A percentile compares a stretch with the other conserved stretches of the same genome.
phyloP scores from a whole-genome alignment of 1,140 invertebrate species.

The Diorhabda sublineata region DNA sequence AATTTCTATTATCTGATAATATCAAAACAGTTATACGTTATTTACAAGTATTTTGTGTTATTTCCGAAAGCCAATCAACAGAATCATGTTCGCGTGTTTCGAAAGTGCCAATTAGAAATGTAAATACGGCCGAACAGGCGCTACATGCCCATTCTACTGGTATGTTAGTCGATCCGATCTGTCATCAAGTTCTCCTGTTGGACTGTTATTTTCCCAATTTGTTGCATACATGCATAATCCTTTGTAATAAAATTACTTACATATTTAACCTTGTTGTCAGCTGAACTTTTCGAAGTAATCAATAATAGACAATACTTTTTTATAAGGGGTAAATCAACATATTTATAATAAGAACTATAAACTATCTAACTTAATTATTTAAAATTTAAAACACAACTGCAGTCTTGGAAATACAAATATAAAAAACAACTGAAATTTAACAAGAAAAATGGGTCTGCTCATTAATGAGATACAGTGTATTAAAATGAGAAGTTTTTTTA shows the following conservation, averaged over 20 bases:
- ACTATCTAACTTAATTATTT: too few species aligned
- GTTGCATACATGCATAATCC: background rate
- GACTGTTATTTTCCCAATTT: constrained; percentile 2
- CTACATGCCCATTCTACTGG: background rate
- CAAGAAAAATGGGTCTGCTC: too few species aligned
- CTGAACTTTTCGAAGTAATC: background rate
- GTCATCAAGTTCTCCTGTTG: background rate
- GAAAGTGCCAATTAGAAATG: constrained; percentile 9
- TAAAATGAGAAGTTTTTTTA: too few species aligned
- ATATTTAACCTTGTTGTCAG: background rate
- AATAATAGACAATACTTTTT: too few species aligned
- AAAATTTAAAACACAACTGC: too few species aligned
- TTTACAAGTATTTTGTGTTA: background rate
- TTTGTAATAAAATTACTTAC: background rate
- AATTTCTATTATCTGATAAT: background rate
- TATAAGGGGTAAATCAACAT: too few species aligned
- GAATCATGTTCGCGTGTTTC: background rate
- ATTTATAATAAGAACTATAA: too few species aligned
- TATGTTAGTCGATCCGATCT: background rate
- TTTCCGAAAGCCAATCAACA: background rate
- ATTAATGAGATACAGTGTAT: too few species aligned
- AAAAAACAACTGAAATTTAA: too few species aligned
- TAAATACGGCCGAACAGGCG: constrained; percentile 8
- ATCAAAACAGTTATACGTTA: background rate
- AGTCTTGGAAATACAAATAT: too few species aligned